Conservation (phyloP, 2,113 vertebrate species). For the Tetrax tetrax region DNA sequence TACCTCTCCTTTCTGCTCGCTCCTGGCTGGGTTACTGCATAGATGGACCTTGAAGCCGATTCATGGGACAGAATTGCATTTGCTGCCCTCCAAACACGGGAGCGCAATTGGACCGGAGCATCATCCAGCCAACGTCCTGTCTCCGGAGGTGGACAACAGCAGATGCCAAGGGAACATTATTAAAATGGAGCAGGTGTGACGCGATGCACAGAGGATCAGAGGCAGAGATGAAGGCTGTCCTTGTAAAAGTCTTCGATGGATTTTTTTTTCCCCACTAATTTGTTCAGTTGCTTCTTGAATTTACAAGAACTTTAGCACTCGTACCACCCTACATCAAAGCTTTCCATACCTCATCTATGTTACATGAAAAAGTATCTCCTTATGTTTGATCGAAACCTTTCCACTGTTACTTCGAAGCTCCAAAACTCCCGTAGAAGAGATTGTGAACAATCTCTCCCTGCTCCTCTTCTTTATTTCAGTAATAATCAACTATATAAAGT, state of each 20-base stretch:
- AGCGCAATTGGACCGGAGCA: accelerated
- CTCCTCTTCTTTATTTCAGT: background rate
- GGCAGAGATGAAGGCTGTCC: background rate
- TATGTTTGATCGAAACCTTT: background rate
- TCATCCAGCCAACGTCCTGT: background rate
- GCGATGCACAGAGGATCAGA: background rate
- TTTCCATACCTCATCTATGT: background rate
- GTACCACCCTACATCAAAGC: background rate
- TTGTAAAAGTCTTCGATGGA: background rate
- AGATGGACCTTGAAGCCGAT: background rate
- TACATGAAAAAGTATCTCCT: background rate
- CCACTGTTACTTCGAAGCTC: background rate
- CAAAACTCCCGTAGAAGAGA: background rate
- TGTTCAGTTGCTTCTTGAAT: background rate
- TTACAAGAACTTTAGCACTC: background rate
- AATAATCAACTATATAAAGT: background rate
- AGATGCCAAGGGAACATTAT: background rate
- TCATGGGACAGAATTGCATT: background rate
- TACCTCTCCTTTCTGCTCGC: background rate
- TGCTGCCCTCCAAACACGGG: background rate
- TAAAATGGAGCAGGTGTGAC: background rate
- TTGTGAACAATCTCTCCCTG: background rate
- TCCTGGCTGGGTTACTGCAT: background rate
- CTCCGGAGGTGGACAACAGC: background rate
- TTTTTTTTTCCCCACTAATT: background rate